These are phyloP conservation scores for Luperina nickerlii DNA, from an alignment of 2,888 invertebrate species.

Conservation along the genomic window DNA sequence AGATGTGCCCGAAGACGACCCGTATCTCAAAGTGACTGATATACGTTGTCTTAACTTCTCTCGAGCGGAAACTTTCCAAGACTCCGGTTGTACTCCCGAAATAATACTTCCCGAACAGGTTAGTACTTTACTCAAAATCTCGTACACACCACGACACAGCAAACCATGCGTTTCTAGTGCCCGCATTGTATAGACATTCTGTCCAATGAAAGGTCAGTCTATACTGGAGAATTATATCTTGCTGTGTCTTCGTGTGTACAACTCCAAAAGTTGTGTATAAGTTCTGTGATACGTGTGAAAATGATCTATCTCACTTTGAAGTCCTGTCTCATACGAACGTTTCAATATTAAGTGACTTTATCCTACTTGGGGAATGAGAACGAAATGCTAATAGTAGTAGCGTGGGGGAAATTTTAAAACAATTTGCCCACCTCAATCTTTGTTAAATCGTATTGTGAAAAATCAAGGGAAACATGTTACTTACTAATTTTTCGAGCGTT, in stretches of 20 bases:
- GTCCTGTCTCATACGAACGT: slow-evolving; percentile 61
- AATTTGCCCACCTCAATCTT: slow-evolving; percentile 24
- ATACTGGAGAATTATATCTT: neutral
- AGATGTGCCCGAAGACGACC: slow-evolving; percentile 79
- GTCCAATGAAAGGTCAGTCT: neutral
- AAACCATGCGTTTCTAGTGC: neutral
- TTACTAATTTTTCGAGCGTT: too few relatives aligned
- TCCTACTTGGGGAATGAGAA: slow-evolving; percentile 42
- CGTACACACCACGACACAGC: slow-evolving; percentile 10
- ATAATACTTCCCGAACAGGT: slow-evolving; percentile 80
- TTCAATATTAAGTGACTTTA: slow-evolving; percentile 70
- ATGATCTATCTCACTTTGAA: slow-evolving; percentile 64
- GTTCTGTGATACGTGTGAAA: slow-evolving; percentile 68
- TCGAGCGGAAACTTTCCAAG: slow-evolving; percentile 84
- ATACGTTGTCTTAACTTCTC: slow-evolving; percentile 84
- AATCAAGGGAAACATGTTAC: neutral
- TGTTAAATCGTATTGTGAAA: slow-evolving; percentile 9
- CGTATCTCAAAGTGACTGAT: slow-evolving; percentile 82
- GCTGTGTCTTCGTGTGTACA: slow-evolving; percentile 5
- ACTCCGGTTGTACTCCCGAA: slow-evolving; percentile 78
- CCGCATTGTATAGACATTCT: neutral
- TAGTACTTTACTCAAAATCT: slow-evolving; percentile 54
- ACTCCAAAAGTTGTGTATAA: slow-evolving; percentile 46
- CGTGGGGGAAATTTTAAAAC: slow-evolving; percentile 29
- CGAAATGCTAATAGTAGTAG: slow-evolving; percentile 65